These are phyloP conservation scores for Galemys pyrenaicus DNA, from an alignment of 2,113 vertebrate genomes.

Conservation along the genomic window DNA sequence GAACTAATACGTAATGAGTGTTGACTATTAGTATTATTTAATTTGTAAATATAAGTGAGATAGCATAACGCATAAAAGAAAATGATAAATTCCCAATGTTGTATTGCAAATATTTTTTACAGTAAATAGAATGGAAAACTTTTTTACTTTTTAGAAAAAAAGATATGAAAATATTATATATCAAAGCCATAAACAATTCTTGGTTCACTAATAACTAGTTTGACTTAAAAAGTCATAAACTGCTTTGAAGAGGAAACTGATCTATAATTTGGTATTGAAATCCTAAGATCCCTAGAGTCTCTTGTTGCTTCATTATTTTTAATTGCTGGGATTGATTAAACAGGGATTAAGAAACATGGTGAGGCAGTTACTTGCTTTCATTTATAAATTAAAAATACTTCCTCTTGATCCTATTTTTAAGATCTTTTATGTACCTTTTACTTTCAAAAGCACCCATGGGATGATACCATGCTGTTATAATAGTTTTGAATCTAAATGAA, in stretches of 20 bases:
- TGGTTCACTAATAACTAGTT: not conserved
- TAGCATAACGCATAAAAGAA: not conserved
- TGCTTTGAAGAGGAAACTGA: not conserved
- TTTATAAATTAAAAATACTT: constrained; percentile 63
- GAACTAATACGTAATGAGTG: not conserved
- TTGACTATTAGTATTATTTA: not conserved
- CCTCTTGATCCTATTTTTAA: constrained; percentile 44
- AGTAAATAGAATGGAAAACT: constrained; percentile 1
- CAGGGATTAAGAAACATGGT: constrained; percentile 70
- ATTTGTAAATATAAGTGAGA: constrained; percentile 8
- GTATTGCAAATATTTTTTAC: not conserved
- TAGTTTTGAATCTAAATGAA: constrained; percentile 49
- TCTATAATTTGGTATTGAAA: constrained; percentile 21
- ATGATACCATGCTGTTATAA: not conserved
- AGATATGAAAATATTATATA: not conserved
- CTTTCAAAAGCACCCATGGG: constrained; percentile 53
- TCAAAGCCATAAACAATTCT: not conserved
- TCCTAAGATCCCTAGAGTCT: constrained; percentile 15
- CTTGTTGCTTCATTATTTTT: constrained; percentile 74
- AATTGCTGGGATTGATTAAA: constrained; percentile 78
- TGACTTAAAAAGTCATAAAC: not conserved
- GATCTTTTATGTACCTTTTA: constrained; percentile 48
- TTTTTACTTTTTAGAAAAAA: constrained; percentile 46
- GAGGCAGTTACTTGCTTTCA: constrained; percentile 63
- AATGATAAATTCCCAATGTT: constrained; percentile 8